These are phyloP conservation scores for Paracyclopina nana DNA, from an alignment of 1,140 invertebrate species.

Conservation along the genomic window DNA sequence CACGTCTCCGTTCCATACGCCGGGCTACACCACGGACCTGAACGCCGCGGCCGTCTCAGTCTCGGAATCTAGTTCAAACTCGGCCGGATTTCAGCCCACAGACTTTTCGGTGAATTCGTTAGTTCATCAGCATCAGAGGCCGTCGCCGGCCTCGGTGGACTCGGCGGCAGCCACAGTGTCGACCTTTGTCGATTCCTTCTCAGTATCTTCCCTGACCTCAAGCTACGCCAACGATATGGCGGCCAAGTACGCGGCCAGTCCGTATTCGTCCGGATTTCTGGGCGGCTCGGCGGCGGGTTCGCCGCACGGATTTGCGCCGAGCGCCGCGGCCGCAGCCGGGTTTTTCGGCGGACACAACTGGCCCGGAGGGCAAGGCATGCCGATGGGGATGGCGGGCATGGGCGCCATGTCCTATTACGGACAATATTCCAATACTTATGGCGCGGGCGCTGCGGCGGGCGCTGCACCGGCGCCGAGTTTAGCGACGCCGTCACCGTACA, in stretches of 20 bases:
- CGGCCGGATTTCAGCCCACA: conserved; percentile 23
- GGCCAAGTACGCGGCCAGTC: conserved; percentile 19
- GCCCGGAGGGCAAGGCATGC: conserved; percentile 10
- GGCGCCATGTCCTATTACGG: conserved; percentile 20
- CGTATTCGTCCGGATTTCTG: no score
- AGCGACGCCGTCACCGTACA: conserved; percentile 26
- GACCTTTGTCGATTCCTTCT: conserved; percentile 20
- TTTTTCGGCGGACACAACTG: conserved; percentile 20
- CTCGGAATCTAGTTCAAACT: conserved; percentile 19
- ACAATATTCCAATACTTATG: conserved; percentile 26
- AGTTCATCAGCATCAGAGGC: conserved; percentile 26
- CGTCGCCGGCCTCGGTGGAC: conserved; percentile 22
- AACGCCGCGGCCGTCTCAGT: conserved; percentile 17
- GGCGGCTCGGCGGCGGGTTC: no score
- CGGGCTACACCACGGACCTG: conserved; percentile 17
- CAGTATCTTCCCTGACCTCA: conserved; percentile 21
- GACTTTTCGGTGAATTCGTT: conserved; percentile 28
- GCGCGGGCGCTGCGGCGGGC: conserved; percentile 23
- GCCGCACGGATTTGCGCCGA: conserved; percentile 21
- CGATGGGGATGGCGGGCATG: conserved; percentile 20
- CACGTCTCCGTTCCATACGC: conserved; percentile 17
- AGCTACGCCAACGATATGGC: conserved; percentile 17
- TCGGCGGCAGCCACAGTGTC: conserved; percentile 23
- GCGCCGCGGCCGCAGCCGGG: conserved; percentile 19
- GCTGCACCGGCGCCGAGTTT: conserved; percentile 24